Conservation (phyloP, 1,140 invertebrate species). For the Drosophila mojavensis region DNA sequence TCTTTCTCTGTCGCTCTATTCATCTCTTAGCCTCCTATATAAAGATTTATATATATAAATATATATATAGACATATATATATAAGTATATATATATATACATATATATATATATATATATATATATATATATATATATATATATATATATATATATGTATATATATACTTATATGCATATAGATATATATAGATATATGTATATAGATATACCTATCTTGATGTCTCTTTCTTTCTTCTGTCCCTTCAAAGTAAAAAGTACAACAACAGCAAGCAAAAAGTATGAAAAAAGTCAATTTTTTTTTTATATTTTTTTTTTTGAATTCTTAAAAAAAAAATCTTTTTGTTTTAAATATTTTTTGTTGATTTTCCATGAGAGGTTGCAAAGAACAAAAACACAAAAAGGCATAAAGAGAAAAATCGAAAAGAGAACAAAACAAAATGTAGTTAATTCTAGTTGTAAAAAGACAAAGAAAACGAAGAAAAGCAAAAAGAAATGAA, state of each 20-base stretch:
- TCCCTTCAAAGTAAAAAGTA: conserved; percentile 30
- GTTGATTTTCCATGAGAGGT: conserved; percentile 22
- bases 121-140: too few relatives aligned
- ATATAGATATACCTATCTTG: conserved; percentile 11
- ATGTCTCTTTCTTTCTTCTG: conserved; percentile 28
- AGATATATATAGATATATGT: too few relatives aligned
- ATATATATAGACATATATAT: too few relatives aligned
- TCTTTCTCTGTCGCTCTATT: conserved; percentile 9
- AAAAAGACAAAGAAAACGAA: conserved; percentile 72
- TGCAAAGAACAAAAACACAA: background rate
- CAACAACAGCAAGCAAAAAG: conserved; percentile 45
- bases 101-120: too few relatives aligned
- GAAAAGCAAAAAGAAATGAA: conserved; percentile 74
- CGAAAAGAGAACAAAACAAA: conserved; percentile 14
- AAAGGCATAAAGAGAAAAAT: conserved; percentile 14
- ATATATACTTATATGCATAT: too few relatives aligned
- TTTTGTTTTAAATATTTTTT: conserved; percentile 6
- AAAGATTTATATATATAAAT: too few relatives aligned
- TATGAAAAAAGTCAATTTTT: background rate
- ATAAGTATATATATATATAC: too few relatives aligned
- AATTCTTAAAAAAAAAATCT: background rate
- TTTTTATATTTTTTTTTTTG: conserved; percentile 14
- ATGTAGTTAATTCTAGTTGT: conserved; percentile 24
- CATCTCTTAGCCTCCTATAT: too few relatives aligned
- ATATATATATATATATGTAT: too few relatives aligned